phyloP scores from a whole-genome alignment of 2,113 vertebrate genomes.

The Marcusenius ussheri region DNA sequence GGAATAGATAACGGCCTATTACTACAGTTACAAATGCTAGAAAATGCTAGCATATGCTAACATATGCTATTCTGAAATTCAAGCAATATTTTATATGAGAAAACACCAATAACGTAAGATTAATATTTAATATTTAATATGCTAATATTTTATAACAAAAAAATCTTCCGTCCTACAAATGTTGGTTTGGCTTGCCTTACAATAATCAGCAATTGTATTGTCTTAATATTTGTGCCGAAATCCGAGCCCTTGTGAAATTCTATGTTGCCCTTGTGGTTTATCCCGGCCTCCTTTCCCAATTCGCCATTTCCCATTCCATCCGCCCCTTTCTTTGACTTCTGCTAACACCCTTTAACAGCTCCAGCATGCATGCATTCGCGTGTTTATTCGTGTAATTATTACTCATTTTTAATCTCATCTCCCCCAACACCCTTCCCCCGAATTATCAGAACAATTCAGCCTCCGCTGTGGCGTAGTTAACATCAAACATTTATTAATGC shows the following conservation, averaged over 20 bases:
- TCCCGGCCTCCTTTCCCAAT: neutral
- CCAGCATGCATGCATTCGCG: neutral
- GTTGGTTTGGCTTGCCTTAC: neutral
- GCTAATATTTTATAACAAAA: neutral
- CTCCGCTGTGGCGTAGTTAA: neutral
- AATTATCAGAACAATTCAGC: neutral
- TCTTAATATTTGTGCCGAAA: neutral
- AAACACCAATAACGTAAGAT: neutral
- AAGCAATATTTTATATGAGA: neutral
- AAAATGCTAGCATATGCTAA: neutral
- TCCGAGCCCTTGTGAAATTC: neutral
- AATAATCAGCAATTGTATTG: neutral
- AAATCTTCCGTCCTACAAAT: neutral
- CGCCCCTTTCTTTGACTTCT: neutral
- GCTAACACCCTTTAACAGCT: neutral
- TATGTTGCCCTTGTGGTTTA: neutral
- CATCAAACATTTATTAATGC: constrained; percentile 10
- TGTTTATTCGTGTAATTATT: neutral
- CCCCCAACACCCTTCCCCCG: neutral
- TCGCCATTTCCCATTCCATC: neutral
- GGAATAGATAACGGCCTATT: neutral
- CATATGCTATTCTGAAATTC: neutral
- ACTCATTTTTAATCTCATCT: neutral
- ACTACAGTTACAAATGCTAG: neutral
- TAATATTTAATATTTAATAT: too few relatives aligned